These are phyloP conservation scores for Cheilosia vernalis DNA, from an alignment of 2,888 invertebrate species.

Conservation along the genomic window DNA sequence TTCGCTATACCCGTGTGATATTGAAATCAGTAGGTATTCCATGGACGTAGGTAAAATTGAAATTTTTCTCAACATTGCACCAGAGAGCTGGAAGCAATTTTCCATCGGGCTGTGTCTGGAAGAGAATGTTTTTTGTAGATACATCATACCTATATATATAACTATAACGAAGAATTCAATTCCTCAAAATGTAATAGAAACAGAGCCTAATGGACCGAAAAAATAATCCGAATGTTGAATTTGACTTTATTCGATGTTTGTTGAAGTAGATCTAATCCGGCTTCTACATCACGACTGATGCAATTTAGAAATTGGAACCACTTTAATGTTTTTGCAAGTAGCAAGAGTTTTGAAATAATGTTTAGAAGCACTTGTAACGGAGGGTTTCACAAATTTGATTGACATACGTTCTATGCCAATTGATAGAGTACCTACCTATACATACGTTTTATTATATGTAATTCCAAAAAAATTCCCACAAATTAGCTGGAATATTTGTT, in stretches of 20 bases:
- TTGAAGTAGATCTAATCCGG: background rate
- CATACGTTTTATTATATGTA: too few species aligned
- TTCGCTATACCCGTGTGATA: conserved; percentile 1
- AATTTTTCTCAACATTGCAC: background rate
- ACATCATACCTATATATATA: too few species aligned
- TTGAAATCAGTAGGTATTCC: background rate
- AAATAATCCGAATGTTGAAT: conserved; percentile 3
- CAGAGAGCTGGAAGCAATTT: background rate
- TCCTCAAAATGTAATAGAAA: conserved; percentile 3
- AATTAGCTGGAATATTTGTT: too few species aligned
- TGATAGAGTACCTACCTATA: too few species aligned
- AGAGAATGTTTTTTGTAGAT: background rate
- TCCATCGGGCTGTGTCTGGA: too few species aligned
- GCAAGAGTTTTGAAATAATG: background rate
- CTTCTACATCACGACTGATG: background rate
- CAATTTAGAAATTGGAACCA: background rate
- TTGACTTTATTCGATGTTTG: conserved; percentile 13
- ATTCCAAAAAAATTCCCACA: too few species aligned
- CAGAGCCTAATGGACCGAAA: conserved; percentile 16
- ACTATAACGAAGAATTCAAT: background rate
- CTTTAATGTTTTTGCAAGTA: background rate
- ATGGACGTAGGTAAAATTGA: background rate
- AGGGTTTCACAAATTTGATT: too few species aligned
- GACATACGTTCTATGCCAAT: too few species aligned
- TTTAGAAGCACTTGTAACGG: background rate